Evolutionary conservation across 2,113 vertebrate genomes (phyloP).

Genomic region (Crypturellus undulatus): DNA sequence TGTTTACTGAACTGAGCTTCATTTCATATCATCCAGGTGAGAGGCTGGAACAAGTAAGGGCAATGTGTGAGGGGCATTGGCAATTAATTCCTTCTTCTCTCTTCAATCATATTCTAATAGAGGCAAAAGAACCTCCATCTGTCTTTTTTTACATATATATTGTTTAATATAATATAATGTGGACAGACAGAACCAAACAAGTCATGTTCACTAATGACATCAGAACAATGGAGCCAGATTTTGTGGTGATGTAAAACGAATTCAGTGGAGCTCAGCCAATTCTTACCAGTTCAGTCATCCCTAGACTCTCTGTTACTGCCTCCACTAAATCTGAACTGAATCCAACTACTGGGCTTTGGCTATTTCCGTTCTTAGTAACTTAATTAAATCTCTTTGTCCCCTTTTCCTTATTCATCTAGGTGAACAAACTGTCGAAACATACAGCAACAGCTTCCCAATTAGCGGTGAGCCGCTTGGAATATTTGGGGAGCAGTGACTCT

Average conservation of each 20-base stretch:
- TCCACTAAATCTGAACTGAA: background rate
- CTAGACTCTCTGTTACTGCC: background rate
- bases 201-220: background rate
- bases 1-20: background rate
- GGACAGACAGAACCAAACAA: background rate
- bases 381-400: background rate
- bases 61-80: background rate
- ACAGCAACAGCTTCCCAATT: background rate
- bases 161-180: background rate
- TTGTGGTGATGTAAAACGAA: background rate
- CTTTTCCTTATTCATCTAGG: background rate
- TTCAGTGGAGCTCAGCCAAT: background rate
- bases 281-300: background rate
- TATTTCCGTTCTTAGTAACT: background rate
- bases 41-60: background rate
- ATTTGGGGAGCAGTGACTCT: background rate
- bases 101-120: background rate
- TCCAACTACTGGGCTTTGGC: background rate
- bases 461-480: background rate
- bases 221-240: background rate
- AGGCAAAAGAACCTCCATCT: background rate
- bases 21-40: background rate
- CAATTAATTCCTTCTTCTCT: background rate
- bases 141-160: too few species aligned
- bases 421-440: background rate